Evolutionary conservation across 2,113 vertebrate species (phyloP).

Genomic region (Thamnophis sirtalis): DNA sequence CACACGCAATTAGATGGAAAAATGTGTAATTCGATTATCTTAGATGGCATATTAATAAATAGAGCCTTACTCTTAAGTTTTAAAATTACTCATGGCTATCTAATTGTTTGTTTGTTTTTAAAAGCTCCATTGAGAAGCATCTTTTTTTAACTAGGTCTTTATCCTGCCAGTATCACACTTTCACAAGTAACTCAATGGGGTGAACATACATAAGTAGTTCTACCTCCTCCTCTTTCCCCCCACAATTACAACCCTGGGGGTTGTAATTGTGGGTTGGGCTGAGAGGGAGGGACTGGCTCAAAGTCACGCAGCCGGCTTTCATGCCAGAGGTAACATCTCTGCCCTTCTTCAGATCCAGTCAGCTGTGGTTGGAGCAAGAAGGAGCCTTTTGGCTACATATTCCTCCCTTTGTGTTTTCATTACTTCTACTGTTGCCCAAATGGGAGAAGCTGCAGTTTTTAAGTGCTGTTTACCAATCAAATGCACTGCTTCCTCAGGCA

Average conservation of each 20-base stretch:
- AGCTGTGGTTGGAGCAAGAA: neutral
- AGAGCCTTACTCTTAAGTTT: neutral
- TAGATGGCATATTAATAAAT: neutral
- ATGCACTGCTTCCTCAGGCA: too few species aligned
- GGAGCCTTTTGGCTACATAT: neutral
- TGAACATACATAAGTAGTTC: too few species aligned
- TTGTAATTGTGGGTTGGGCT: neutral
- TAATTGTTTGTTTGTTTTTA: neutral
- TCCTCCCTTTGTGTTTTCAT: neutral
- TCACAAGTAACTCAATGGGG: neutral
- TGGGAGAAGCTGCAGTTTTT: neutral
- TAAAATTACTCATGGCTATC: neutral
- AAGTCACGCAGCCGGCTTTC: neutral
- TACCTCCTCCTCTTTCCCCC: neutral
- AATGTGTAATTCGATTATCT: neutral
- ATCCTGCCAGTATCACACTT: neutral
- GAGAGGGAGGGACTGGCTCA: neutral
- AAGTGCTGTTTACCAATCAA: neutral
- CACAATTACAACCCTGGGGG: neutral
- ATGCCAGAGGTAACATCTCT: neutral
- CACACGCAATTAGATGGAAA: neutral
- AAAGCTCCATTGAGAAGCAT: neutral
- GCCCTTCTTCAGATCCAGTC: neutral
- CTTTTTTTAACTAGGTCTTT: neutral
- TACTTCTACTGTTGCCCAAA: neutral